Base-by-base conservation (phyloP, 2,888 invertebrate species). In the Sinelater perroti region DNA sequence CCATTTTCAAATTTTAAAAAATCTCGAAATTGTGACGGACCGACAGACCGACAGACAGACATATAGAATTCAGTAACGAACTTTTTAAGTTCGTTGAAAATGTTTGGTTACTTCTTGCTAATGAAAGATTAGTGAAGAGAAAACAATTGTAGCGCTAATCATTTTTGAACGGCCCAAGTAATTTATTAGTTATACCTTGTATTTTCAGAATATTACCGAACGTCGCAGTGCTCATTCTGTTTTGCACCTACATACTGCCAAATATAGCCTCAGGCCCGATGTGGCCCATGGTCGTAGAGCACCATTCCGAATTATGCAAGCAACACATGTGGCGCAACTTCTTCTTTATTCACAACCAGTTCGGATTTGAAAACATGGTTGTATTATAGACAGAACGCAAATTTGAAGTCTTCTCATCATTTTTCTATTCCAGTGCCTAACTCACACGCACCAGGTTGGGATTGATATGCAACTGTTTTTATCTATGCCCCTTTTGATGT, bases 321-420 rank as follows among this genome's bases (percentile, higher is more conserved):
- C 77, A 79, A 66, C 80, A 83, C 33, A 86, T 87, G 86, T 87
- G 87, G 87, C 79, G 84, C 66, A 87, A 87, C 67, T 79, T 87
- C 35, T 75, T 87, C 0, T 86, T 86, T 62, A 84, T 87, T 47
- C 87, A 87, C 67, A 87, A 87, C 71, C 87, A 86, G 69, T 87
- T 84, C 70, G 87, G 87, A 16, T 87, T 87, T 68, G 83, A 85
- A 69, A 83, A 87, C 66, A 87, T 87, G 85, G 85, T 84, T 76
- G 67, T 17, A 3, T 21, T 8, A 18, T 33, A 1, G 2, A 20
- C 7, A n/a, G 7, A 6, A 10, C 28, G 5, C 10, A 2, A n/a
- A 17, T 17, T n/a, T 11, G 1, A 18, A 20, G 10, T 36, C 38
- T 28, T 51, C 35, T 40, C 20, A 16, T 46, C 26, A 30, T 21